A percentile compares a stretch with the other conserved stretches of the same genome.
These are phyloP conservation scores for Leptopilina syphax DNA, from an alignment of 2,888 invertebrate genomes.

Conservation along the genomic window DNA sequence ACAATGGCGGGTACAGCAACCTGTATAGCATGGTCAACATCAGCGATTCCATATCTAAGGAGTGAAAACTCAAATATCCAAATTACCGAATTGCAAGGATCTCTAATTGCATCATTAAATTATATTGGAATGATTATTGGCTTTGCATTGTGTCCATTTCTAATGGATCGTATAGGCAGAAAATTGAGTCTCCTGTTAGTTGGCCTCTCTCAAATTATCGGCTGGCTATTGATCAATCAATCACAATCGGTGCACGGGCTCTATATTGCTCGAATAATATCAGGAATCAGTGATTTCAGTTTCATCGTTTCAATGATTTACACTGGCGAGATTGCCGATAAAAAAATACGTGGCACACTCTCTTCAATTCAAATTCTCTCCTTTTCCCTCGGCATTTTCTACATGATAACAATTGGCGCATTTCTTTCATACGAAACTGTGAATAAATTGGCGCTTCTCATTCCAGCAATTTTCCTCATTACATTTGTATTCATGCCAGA, in stretches of 20 bases:
- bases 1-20: conserved; percentile 30
- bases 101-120: conserved; percentile 70
- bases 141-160: conserved; percentile 63
- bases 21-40: conserved; percentile 69
- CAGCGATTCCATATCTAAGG: conserved; percentile 67
- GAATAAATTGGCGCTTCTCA: conserved; percentile 78
- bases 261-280: conserved; percentile 75
- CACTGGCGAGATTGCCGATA: conserved; percentile 81
- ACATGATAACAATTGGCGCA: conserved; percentile 74
- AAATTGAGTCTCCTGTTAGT: conserved; percentile 65
- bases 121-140: conserved; percentile 68
- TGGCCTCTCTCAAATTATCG: conserved; percentile 65
- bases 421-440: conserved; percentile 77
- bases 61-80: conserved; percentile 60
- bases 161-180: conserved; percentile 68
- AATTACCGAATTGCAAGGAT: conserved; percentile 65
- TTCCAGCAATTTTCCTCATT: conserved; percentile 80
- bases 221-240: conserved; percentile 68
- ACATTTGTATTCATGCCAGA: conserved; percentile 82
- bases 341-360: conserved; percentile 79
- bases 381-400: conserved; percentile 75
- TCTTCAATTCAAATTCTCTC: conserved; percentile 79
- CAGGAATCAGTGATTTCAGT: conserved; percentile 77
- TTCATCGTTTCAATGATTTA: conserved; percentile 80
- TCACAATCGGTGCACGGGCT: conserved; percentile 64